These are phyloP conservation scores for Hemicordylus capensis DNA, from an alignment of 2,113 vertebrate genomes.

Conservation along the genomic window DNA sequence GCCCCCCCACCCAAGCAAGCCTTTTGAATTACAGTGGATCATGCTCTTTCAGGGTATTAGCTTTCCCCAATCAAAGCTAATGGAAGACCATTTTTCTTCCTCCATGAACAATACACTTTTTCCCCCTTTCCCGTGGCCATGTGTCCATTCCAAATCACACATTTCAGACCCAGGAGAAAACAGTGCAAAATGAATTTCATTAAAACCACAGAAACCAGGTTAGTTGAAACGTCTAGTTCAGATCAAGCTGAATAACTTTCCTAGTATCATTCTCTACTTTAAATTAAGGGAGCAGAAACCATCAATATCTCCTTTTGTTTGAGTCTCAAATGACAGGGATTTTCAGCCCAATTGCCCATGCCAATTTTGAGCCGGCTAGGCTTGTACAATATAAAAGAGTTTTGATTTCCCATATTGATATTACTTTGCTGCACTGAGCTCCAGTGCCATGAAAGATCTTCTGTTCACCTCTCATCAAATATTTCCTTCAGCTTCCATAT, in stretches of 20 bases:
- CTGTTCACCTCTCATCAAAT: rapidly evolving
- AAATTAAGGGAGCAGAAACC: slow-evolving; percentile 21
- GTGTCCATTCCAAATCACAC: slow-evolving; percentile 8
- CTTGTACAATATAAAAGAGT: neutral
- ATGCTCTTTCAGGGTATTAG: neutral
- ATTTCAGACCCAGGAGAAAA: slow-evolving; percentile 32
- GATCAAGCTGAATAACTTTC: slow-evolving; percentile 5
- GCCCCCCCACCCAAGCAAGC: slow-evolving; percentile 15
- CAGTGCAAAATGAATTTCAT: slow-evolving; percentile 7
- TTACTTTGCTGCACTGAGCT: neutral
- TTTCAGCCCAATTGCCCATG: neutral
- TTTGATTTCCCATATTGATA: neutral
- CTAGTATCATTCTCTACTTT: neutral
- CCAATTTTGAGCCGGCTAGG: neutral
- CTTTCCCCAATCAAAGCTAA: slow-evolving; percentile 25
- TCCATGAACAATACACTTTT: neutral
- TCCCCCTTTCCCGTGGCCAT: neutral
- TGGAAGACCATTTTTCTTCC: slow-evolving; percentile 20
- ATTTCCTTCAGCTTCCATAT: neutral
- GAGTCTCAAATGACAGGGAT: neutral
- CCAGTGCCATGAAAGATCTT: neutral
- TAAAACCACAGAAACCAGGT: slow-evolving; percentile 13
- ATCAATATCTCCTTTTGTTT: slow-evolving; percentile 18
- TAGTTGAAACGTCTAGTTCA: slow-evolving; percentile 9
- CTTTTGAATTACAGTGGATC: slow-evolving; percentile 1